These are phyloP conservation scores for Diorhabda carinulata DNA, from an alignment of 1,140 invertebrate species.

Conservation along the genomic window DNA sequence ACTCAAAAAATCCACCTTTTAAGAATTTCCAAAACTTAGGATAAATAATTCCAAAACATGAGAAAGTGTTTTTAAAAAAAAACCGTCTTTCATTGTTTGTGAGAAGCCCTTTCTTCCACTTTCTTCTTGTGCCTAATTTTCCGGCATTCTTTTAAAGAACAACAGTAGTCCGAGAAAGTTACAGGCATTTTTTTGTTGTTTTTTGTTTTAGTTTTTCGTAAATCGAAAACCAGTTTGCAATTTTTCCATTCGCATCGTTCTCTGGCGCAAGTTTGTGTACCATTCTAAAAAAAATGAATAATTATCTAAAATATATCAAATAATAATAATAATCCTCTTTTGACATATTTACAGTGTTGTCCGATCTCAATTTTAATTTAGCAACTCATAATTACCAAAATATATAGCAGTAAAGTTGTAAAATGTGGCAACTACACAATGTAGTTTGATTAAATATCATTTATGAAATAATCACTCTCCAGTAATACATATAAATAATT, in stretches of 20 bases:
- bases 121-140: conserved; percentile 34
- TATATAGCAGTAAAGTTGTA: no score
- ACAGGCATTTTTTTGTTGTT: conserved; percentile 24
- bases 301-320: conserved; percentile 17
- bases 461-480: no score
- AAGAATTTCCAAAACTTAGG: conserved; percentile 25
- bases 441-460: no score
- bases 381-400: no score
- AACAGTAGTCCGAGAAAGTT: conserved; percentile 34
- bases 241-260: conserved; percentile 72
- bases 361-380: no score
- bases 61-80: conserved; percentile 6
- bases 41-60: not conserved
- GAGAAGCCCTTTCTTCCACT: conserved; percentile 7
- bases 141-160: conserved; percentile 39
- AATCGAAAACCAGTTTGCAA: conserved; percentile 49
- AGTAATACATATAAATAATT: no score
- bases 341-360: no score
- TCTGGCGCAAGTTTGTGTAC: conserved; percentile 70
- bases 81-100: conserved; percentile 4
- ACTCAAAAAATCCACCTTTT: conserved; percentile 24
- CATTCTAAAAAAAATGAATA: conserved; percentile 60
- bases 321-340: no score
- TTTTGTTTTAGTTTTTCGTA: conserved; percentile 27
- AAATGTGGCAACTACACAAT: no score